A percentile compares a stretch with the other conserved stretches of the same genome.
Conservation (phyloP, 2,888 invertebrate genomes). For the Macrosoma leucophasiata region DNA sequence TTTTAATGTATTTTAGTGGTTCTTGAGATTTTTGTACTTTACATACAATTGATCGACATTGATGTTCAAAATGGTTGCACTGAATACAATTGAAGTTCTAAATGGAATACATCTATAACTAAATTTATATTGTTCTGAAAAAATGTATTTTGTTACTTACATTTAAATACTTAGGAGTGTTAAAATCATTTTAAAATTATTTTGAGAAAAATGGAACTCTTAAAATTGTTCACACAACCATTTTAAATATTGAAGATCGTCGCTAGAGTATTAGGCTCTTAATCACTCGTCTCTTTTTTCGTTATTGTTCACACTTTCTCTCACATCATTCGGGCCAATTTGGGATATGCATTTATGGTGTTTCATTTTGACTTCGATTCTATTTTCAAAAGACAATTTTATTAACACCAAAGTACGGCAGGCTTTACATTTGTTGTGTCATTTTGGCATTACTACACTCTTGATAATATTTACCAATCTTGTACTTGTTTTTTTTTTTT, state of each 20-base stretch:
- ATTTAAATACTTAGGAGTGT: no score
- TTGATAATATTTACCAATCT: conserved; percentile 3
- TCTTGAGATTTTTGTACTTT: conserved; percentile 56
- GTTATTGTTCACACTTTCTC: conserved; percentile 11
- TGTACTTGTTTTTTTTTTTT: conserved; percentile 8
- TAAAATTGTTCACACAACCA: no score
- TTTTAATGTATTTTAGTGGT: conserved; percentile 25
- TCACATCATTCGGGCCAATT: conserved; percentile 40
- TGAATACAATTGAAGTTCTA: no score
- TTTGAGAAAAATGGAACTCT: no score
- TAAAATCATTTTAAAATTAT: no score
- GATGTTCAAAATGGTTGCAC: no score
- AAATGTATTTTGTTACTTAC: no score
- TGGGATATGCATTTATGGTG: conserved; percentile 54
- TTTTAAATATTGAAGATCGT: conserved; percentile 17
- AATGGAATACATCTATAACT: no score
- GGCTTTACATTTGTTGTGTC: no score
- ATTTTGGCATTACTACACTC: no score
- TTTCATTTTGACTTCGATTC: conserved; percentile 22
- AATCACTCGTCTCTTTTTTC: conserved; percentile 11
- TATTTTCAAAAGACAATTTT: conserved; percentile 44
- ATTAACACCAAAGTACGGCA: conserved; percentile 11
- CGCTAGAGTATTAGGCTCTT: conserved; percentile 15
- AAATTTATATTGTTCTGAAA: no score
- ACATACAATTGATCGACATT: no score